Conservation (phyloP, 2,113 vertebrate genomes). For the Spermophilus dauricus region DNA sequence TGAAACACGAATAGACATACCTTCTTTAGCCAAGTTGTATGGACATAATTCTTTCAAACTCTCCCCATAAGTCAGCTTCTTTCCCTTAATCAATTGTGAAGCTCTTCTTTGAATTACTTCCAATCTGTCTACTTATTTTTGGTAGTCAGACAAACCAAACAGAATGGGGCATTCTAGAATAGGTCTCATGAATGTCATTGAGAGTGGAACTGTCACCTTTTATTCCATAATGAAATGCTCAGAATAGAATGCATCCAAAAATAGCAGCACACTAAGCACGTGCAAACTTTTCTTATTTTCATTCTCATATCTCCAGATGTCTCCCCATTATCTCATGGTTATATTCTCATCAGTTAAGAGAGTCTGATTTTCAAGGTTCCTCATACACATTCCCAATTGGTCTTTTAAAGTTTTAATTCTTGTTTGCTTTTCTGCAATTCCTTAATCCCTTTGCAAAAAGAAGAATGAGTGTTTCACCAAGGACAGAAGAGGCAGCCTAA, state of each 20-base stretch:
- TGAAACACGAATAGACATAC: neutral
- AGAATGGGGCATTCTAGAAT: slow-evolving; percentile 65
- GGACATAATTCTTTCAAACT: slow-evolving; percentile 68
- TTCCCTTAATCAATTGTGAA: slow-evolving; percentile 73
- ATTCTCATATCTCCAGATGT: neutral
- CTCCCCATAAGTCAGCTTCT: slow-evolving; percentile 59
- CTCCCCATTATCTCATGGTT: neutral
- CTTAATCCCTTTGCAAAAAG: neutral
- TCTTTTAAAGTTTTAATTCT: slow-evolving; percentile 12
- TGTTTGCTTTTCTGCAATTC: neutral
- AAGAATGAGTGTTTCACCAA: too few species aligned
- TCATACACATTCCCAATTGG: neutral
- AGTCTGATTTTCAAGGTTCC: neutral
- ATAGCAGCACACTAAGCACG: slow-evolving; percentile 60
- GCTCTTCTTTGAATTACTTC: slow-evolving; percentile 64
- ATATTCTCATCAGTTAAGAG: neutral
- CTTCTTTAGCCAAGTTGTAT: slow-evolving; percentile 8
- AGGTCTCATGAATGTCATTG: slow-evolving; percentile 78
- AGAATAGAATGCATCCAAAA: slow-evolving; percentile 71
- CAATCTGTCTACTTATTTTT: slow-evolving; percentile 78
- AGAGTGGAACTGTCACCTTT: slow-evolving; percentile 65
- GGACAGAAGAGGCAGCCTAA: neutral
- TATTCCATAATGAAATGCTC: slow-evolving; percentile 66
- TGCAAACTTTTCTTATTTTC: neutral
- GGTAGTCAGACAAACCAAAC: slow-evolving; percentile 70